Evolutionary conservation across 2,797 vertebrate genomes (phyloP), one percentile per base, ranked within the genome.

Genomic region (Diplodus sargus): DNA sequence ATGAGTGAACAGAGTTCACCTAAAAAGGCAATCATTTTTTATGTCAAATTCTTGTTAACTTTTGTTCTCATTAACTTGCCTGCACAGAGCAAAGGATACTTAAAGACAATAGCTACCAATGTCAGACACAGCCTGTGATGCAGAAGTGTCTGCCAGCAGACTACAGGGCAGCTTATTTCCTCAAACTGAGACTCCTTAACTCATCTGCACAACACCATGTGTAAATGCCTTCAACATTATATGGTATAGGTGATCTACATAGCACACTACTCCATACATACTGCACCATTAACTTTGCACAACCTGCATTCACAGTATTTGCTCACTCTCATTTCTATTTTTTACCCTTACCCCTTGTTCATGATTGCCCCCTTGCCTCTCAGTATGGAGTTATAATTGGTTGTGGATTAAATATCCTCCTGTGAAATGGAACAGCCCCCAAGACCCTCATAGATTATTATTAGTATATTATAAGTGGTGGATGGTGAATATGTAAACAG

Each of bases 1-100:
- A 58, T 62, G 47, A 75, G 18, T 85, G 34, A 69, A 30, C 67
- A 52, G 30, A 10, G 25, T 22, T 51, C n/a, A 58, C 67, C 5
- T 3, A 47, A 34, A 17, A 43, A 13, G 43, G 5, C 28, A 8
- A 34, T 39, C 6, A 17, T 22, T 17, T 17, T 15, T 25, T 3
- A 1, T 4, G 20, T 13, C 30, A 52, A 61, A 16, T 48, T 64
- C 12, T 51, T 17, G 22, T 67, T 53, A 51, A 60, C 30, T 67
- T 28, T 57, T 28, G 3, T 34, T 64, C 12, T 51, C 16, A 18
- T 67, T 53, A 51, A 60, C 30, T 67, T 28, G 48, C 20, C 28
- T 13, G 68, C 11, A 1, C 28, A 23, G 45, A 49, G 13, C 25
- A 14, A 49, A 48, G 28, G 15, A 70, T 17, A 59, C 15, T 22